These are phyloP conservation scores for Dinomys branickii DNA, from an alignment of 2,113 vertebrate species.

Conservation along the genomic window DNA sequence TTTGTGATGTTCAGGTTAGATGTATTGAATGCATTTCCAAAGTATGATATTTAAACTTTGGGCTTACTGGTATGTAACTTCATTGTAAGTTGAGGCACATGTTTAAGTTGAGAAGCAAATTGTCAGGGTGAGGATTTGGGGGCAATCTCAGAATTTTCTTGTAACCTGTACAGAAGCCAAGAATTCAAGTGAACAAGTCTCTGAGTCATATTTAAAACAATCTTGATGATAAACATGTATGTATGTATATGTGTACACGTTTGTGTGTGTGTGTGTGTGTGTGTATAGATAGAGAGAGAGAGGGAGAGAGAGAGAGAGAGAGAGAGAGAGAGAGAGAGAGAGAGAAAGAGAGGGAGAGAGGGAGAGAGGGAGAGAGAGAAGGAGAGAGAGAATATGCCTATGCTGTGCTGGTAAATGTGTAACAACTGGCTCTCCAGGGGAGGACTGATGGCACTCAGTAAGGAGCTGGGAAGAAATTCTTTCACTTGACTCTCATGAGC, in stretches of 20 bases:
- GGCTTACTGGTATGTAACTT: background rate
- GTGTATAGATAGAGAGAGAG: too few species aligned
- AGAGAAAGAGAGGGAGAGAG: too few species aligned
- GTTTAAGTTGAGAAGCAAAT: background rate
- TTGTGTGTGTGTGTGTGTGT: background rate
- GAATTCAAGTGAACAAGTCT: background rate
- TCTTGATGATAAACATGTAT: background rate
- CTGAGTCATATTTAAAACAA: background rate
- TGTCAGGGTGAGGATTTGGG: background rate
- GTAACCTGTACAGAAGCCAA: background rate
- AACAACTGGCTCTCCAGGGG: background rate
- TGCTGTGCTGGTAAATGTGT: background rate
- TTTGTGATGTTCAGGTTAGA: background rate
- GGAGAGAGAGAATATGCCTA: too few species aligned
- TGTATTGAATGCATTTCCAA: background rate
- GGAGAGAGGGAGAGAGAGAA: too few species aligned
- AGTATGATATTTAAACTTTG: background rate
- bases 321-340: too few species aligned
- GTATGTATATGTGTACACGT: fast-evolving
- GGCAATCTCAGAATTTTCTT: background rate
- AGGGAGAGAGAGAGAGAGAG: too few species aligned
- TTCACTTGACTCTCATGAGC: background rate
- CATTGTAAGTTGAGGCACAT: background rate
- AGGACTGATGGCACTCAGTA: background rate
- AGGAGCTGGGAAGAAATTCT: background rate